Base-by-base conservation (phyloP, 2,888 invertebrate genomes). In the Campoplex nolae region DNA sequence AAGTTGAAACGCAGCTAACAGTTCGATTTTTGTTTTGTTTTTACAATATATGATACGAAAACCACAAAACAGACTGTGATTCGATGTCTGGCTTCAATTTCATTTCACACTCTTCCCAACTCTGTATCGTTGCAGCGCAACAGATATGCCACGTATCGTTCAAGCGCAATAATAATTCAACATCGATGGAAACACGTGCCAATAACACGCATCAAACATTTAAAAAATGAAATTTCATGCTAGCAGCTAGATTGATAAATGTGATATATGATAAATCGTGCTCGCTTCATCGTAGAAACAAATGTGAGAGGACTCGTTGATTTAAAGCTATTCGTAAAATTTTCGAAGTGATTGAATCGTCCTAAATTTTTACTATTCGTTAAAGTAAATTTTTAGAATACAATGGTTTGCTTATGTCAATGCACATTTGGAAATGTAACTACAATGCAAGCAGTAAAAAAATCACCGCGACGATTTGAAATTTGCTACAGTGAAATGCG, bases 81-180 rank as follows among this genome's bases (percentile, higher is more conserved):
- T 45, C 28, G 23, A 7, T 75, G 13, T 62, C 32, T 28, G 45
- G 45, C 62, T 45, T 13, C 18, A 16, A 32, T n/a, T 35, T 56
- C 23, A 8, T 32, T 71, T 74, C 48, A 48, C 48, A 77, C 76
- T 9, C 62, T 76, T 35, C 18, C 6, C 18, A 28, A 13, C 9
- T 35, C 42, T 32, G 23, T 35, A 48, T 48, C 48, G 28, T 51
- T 3, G 35, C 65, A 76, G 65, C 28, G 16, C 16, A 76, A 76
- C 45, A 32, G 45, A 75, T 28, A 62, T 65, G 48, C 48, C 18
- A 48, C 65, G 28, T n/a, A 11, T 4, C 65, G n/a, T 78, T 83
- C 48, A 67, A 76, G 58, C 86, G 54, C 16, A 48, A 76, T 65
- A 80, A 82, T 70, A 76, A 67, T 73, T 79, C 75, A 32, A 65